These are phyloP conservation scores for Haplotaxodon microlepis DNA, from an alignment of 2,113 vertebrate genomes.

Conservation along the genomic window DNA sequence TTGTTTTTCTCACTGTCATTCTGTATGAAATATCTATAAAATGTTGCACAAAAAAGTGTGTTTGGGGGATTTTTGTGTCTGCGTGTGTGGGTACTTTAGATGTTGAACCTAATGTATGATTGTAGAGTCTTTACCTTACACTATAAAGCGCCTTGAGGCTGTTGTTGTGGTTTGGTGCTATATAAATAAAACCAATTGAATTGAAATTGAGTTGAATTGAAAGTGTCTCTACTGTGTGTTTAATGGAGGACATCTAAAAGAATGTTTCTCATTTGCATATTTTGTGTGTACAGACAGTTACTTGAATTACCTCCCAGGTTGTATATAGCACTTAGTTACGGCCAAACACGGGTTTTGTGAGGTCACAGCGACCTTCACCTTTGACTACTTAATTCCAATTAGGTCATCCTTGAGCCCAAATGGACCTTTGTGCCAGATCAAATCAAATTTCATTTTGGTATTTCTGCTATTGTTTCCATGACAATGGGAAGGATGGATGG, in stretches of 20 bases:
- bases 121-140: not conserved
- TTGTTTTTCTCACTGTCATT: not conserved
- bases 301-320: not conserved
- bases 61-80: not conserved
- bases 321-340: not conserved
- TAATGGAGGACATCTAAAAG: not conserved
- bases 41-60: not conserved
- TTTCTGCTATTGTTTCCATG: not conserved
- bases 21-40: not conserved
- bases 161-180: not conserved
- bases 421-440: not conserved
- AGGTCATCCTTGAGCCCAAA: not conserved
- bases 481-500: not conserved
- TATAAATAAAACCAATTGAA: not conserved
- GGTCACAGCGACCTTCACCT: not conserved
- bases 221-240: not conserved
- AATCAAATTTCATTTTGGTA: not conserved
- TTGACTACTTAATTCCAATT: not conserved
- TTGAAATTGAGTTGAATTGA: not conserved
- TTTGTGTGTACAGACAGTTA: not conserved
- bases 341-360: not conserved
- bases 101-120: not conserved
- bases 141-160: not conserved
- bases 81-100: rapidly evolving
- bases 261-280: not conserved